Evolutionary conservation across 1,140 invertebrate species (phyloP).

Genomic region (Scylla paramamosain): DNA sequence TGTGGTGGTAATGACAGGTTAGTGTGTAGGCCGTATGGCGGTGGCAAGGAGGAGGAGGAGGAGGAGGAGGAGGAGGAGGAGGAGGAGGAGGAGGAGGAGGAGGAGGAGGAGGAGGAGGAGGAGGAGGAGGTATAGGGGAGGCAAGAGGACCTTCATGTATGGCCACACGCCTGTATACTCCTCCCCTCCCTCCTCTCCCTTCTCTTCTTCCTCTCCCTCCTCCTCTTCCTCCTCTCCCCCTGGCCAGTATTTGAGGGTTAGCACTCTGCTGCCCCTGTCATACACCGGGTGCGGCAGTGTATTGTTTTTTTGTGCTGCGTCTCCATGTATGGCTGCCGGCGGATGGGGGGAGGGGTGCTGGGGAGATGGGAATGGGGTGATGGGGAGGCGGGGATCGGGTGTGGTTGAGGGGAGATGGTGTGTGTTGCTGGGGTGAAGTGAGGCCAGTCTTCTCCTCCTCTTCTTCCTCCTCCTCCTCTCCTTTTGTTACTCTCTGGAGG

Average conservation of each 20-base stretch:
- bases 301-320: background rate
- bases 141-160: background rate
- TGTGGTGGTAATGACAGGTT: background rate
- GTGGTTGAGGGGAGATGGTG: background rate
- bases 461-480: background rate
- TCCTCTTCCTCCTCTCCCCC: background rate
- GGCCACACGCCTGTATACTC: background rate
- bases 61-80: background rate
- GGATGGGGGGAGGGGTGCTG: background rate
- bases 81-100: background rate
- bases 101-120: background rate
- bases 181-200: background rate
- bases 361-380: background rate
- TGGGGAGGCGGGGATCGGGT: background rate
- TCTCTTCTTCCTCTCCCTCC: background rate
- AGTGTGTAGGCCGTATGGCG: background rate
- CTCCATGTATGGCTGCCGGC: background rate
- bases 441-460: background rate
- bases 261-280: background rate
- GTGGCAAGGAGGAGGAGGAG: background rate
- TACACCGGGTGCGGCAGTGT: background rate
- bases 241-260: background rate
- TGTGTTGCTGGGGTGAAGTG: background rate
- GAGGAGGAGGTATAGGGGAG: background rate
- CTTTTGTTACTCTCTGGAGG: background rate